These are phyloP conservation scores for Amazona vittata DNA, from an alignment of 2,113 vertebrate genomes.

Conservation along the genomic window DNA sequence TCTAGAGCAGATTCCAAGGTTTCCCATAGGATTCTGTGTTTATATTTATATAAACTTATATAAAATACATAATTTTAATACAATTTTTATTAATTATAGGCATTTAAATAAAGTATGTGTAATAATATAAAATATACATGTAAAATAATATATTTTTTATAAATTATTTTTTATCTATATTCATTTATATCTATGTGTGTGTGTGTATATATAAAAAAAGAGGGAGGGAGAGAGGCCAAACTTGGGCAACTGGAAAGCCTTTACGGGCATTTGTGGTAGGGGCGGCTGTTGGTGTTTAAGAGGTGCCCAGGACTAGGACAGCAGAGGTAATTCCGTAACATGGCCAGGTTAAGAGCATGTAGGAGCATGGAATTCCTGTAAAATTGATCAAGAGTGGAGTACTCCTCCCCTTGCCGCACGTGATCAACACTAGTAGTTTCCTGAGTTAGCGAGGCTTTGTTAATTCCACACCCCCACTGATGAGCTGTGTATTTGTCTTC, in stretches of 20 bases:
- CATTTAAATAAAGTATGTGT: too few species aligned
- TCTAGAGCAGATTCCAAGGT: background rate
- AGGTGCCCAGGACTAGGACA: background rate
- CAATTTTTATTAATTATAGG: too few species aligned
- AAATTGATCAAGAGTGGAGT: background rate
- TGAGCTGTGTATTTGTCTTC: background rate
- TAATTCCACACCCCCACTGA: background rate
- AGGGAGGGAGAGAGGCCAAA: background rate
- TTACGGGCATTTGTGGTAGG: background rate
- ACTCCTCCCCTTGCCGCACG: background rate
- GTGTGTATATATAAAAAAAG: background rate
- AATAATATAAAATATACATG: background rate
- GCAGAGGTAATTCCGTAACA: background rate
- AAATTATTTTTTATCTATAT: too few species aligned
- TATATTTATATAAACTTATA: too few species aligned
- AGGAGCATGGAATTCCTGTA: background rate
- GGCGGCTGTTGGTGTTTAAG: background rate
- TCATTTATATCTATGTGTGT: too few species aligned
- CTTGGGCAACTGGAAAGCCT: background rate
- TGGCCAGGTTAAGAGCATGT: background rate
- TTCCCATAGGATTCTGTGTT: background rate
- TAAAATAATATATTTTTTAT: background rate
- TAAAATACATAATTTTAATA: too few species aligned
- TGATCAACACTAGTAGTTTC: background rate
- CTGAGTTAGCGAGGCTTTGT: background rate